Evolutionary conservation across 2,113 vertebrate species (phyloP).

Genomic region (Trichomycterus rosablanca): DNA sequence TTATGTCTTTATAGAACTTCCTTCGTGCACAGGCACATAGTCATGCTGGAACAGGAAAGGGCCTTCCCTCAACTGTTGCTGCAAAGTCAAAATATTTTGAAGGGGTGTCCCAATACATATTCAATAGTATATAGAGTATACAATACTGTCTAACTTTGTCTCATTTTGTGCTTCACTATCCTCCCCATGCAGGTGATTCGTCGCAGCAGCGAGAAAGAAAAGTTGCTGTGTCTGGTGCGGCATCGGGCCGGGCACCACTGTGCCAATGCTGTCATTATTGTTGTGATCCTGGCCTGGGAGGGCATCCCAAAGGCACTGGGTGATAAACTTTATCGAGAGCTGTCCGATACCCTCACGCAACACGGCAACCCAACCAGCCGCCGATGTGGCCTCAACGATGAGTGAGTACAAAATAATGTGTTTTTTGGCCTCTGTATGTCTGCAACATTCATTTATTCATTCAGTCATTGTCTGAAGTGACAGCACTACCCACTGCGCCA

Average conservation of each 20-base stretch:
- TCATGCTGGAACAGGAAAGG: no score
- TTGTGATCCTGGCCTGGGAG: slow-evolving; percentile 96
- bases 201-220: slow-evolving; percentile 83
- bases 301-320: slow-evolving; percentile 82
- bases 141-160: neutral
- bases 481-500: no score
- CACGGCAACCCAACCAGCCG: slow-evolving; percentile 92
- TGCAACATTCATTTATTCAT: no score
- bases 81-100: no score
- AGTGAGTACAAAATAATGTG: slow-evolving; percentile 68
- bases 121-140: no score
- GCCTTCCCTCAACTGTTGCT: no score
- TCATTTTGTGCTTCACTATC: neutral
- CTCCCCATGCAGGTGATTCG: slow-evolving; percentile 80
- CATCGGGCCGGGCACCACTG: slow-evolving; percentile 90
- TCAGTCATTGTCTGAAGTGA: no score
- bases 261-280: slow-evolving; percentile 86
- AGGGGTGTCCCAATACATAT: no score
- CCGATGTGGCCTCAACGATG: slow-evolving; percentile 94
- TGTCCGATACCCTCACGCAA: slow-evolving; percentile 84
- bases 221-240: slow-evolving; percentile 88
- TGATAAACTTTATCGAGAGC: slow-evolving; percentile 86
- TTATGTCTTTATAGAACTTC: no score
- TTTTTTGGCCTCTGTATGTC: no score
- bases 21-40: no score